phyloP scores from a whole-genome alignment of 2,113 vertebrate species.

The Anguilla japonica region DNA sequence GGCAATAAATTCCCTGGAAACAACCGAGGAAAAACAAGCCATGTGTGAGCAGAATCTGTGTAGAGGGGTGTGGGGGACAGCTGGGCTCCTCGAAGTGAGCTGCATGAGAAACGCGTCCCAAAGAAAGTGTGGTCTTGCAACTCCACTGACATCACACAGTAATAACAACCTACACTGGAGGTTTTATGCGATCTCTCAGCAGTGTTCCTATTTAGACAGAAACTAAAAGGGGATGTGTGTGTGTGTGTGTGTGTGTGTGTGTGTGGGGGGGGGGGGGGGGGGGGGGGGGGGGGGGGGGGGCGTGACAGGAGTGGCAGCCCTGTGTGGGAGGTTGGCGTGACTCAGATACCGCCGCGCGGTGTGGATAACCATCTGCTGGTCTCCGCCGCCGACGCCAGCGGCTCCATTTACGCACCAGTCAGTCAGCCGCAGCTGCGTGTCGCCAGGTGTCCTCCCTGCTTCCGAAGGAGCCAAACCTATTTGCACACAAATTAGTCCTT shows the following conservation, averaged over 20 bases:
- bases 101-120: background rate
- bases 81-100: background rate
- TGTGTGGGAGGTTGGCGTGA: background rate
- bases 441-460: background rate
- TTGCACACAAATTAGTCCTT: background rate
- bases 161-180: background rate
- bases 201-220: background rate
- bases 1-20: background rate
- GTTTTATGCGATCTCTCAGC: background rate
- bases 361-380: conserved; percentile 4
- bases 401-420: background rate
- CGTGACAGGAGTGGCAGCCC: background rate
- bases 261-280: too few species aligned
- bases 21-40: background rate
- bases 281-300: background rate
- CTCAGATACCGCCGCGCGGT: background rate
- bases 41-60: background rate
- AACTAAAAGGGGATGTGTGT: background rate
- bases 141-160: background rate
- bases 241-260: too few species aligned
- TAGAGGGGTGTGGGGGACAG: background rate
- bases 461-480: background rate
- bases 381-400: background rate
- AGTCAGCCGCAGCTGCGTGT: background rate
- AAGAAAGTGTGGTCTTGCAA: background rate